Evolutionary conservation across 2,113 vertebrate genomes (phyloP), one percentile per base, ranked within the genome.

Genomic region (Phoenicopterus ruber): DNA sequence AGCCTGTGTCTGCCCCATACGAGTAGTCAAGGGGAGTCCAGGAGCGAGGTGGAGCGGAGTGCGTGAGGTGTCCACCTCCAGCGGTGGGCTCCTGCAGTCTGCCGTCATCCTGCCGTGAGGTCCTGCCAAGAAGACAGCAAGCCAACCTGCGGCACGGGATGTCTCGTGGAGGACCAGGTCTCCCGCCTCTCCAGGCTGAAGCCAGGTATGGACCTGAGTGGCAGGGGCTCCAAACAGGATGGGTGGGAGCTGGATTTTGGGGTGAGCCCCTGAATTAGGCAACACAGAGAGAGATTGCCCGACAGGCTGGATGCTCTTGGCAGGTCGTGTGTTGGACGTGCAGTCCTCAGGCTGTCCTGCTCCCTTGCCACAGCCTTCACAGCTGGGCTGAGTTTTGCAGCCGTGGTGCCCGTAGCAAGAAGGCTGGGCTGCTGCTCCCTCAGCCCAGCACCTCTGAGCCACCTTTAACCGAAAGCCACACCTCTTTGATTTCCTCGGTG

Each of bases 401-500:
- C 15, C 50, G 10, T 11, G 19, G 70, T n/a, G 28, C 4, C 58
- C 38, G 1, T 5, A 42, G 22, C 17, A 73, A 71, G 57, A 50
- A 84, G 31, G 20, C 12, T 19, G 52, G 11, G 40, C 57, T 91
- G 47, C 16, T 67, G n/a, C 50, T 86, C 6, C 13, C 31, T 20
- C 13, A 28, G 25, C 6, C 57, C 36, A 25, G 46, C 32, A 63
- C 55, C 29, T 63, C 58, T 38, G 58, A 61, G 58, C 32, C 31
- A 31, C 40, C 14, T 52, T 44, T 36, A 73, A 50, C 32, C n/a
- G 24, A 19, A 87, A 38, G 40, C 5, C 26, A 9, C 9, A 26
- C 9, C 20, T 77, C 38, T 70, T 11, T 24, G 16, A 38, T 44
- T 70, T 52, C 42, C 38, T 55, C 0, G 0, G 21, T n/a, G 46